These are phyloP conservation scores for Notiomystis cincta DNA, from an alignment of 2,113 vertebrate species.

Conservation along the genomic window DNA sequence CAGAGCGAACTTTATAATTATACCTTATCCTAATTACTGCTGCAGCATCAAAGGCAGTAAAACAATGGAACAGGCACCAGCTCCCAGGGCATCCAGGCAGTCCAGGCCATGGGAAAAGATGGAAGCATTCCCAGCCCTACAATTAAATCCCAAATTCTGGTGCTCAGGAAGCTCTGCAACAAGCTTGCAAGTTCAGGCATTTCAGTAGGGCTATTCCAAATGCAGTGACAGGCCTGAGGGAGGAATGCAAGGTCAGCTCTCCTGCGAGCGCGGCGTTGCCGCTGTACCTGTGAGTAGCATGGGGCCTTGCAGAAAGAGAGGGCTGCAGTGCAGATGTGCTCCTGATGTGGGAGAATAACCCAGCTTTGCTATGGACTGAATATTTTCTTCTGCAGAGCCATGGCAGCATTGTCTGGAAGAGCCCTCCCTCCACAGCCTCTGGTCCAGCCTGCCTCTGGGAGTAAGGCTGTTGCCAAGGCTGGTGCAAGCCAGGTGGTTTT, in stretches of 20 bases:
- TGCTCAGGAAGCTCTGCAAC: background rate
- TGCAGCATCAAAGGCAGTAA: background rate
- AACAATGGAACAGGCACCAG: background rate
- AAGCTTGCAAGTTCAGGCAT: background rate
- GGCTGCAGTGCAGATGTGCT: background rate
- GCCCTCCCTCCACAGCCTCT: background rate
- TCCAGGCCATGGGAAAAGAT: background rate
- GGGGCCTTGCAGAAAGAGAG: background rate
- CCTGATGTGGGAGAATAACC: background rate
- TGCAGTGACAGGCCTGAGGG: background rate
- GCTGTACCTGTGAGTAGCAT: background rate
- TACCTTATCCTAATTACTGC: background rate
- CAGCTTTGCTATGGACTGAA: background rate
- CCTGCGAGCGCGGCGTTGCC: background rate
- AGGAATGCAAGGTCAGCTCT: background rate
- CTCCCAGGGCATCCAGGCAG: background rate
- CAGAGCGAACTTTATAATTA: background rate
- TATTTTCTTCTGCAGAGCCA: background rate
- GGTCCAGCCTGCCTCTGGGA: background rate
- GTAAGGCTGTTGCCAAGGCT: background rate
- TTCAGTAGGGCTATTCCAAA: background rate
- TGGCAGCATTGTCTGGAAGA: background rate
- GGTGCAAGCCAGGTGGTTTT: background rate
- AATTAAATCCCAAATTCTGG: background rate
- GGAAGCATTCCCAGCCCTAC: background rate